A percentile compares a stretch with the other conserved stretches of the same genome.
Conservation (phyloP, 1,140 invertebrate genomes). For the Drosophila gunungcola region DNA sequence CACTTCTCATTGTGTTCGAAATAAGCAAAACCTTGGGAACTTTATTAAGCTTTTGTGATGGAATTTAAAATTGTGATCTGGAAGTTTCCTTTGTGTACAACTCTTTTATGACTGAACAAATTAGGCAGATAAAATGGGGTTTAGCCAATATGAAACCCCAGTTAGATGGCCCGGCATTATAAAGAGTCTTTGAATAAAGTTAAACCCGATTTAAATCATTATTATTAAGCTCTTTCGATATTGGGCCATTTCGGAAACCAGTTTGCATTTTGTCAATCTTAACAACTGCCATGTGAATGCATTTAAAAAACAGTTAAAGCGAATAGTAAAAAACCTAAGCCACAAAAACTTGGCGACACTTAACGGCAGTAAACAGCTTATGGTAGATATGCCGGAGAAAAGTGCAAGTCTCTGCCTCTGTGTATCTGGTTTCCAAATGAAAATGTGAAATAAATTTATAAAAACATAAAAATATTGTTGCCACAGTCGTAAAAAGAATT, state of each 20-base stretch:
- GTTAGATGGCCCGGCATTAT: conserved; percentile 5
- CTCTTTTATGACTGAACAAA: conserved; percentile 13
- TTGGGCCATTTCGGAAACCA: conserved; percentile 54
- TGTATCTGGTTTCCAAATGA: conserved; percentile 53
- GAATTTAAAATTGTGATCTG: conserved; percentile 9
- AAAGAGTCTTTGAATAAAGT: conserved; percentile 7
- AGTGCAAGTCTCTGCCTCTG: conserved; percentile 41
- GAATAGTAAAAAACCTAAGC: conserved; percentile 37
- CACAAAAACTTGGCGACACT: conserved; percentile 74
- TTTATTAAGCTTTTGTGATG: conserved; percentile 9
- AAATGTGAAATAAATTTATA: conserved; percentile 60
- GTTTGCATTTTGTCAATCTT: conserved; percentile 62
- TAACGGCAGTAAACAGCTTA: conserved; percentile 63
- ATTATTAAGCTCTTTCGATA: conserved; percentile 48
- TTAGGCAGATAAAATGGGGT: conserved; percentile 30
- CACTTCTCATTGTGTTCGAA: conserved; percentile 16
- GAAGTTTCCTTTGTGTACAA: conserved; percentile 9
- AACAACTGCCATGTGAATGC: conserved; percentile 64
- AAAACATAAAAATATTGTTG: conserved; percentile 58
- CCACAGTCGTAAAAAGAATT: conserved; percentile 48
- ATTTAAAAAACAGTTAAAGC: conserved; percentile 67
- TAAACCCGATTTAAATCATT: conserved; percentile 65
- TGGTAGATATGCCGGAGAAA: conserved; percentile 27
- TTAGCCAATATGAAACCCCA: conserved; percentile 23
- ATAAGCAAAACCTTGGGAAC: conserved; percentile 16